phyloP scores from a whole-genome alignment of 92 coral and sea anemone genomes.

The Micromussa lordhowensis region DNA sequence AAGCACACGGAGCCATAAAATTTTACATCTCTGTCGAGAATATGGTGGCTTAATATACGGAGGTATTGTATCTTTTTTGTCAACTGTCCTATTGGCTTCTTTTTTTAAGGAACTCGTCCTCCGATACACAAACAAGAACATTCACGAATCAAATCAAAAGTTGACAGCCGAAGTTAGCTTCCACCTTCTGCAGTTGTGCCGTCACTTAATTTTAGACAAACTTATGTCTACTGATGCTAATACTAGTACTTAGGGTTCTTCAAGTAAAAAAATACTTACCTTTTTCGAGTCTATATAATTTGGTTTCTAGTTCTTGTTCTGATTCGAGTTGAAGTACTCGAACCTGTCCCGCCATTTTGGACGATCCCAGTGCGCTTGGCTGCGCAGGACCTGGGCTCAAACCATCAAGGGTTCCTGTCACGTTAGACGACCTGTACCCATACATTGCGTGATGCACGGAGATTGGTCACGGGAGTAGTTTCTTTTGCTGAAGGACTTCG shows the following conservation, averaged over 20 bases:
- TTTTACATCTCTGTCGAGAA: neutral
- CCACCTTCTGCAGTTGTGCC: neutral
- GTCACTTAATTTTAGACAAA: neutral
- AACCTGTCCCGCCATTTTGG: slow-evolving; percentile 89
- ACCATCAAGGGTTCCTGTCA: neutral
- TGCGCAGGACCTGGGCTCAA: neutral
- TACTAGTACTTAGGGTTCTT: neutral
- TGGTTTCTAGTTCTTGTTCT: slow-evolving; percentile 82
- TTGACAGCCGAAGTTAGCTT: no score
- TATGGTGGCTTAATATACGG: neutral
- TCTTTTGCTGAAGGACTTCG: no score
- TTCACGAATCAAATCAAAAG: neutral
- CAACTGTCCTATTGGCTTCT: neutral
- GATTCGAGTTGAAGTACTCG: slow-evolving; percentile 89
- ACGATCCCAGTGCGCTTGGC: neutral
- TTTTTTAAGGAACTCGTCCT: neutral
- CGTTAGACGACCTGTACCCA: neutral
- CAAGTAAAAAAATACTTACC: slow-evolving; percentile 50
- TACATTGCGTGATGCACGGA: neutral
- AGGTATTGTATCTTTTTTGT: neutral
- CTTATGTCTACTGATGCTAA: neutral
- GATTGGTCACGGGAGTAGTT: no score
- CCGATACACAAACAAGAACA: neutral
- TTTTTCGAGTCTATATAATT: slow-evolving; percentile 88
- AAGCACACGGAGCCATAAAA: neutral